Evolutionary conservation across 2,888 invertebrate species (phyloP), one percentile per base, ranked within the genome.

Genomic region (Trissonchulus latispiculum): DNA sequence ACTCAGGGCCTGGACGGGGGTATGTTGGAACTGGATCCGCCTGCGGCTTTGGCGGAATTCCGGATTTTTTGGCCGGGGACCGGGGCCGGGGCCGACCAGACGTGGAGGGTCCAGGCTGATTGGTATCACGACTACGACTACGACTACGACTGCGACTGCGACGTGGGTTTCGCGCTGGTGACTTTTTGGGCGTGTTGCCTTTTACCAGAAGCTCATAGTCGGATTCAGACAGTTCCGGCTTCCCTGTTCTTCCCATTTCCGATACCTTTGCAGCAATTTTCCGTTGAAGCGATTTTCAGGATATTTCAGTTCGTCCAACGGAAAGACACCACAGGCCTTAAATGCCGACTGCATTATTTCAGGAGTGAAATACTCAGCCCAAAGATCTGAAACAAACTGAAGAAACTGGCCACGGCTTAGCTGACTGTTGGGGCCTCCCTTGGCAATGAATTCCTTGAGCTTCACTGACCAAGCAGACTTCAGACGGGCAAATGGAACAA

Each of bases 401-500:
- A 33, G 36, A 36, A 68, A 68, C 33, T 68, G 36, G 36, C 69
- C 36, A 3, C 69, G 69, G 36, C 36, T 68, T 15, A 68, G 33
- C 28, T 23, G 31, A 23, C 2, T 68, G 36, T 33, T n/a, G 35
- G n/a, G 69, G 69, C 36, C 31, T n/a, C 36, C 36, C 33, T 68
- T 8, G n/a, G 33, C 36, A 23, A 36, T 23, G 31, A 23, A 68
- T 3, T 68, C 36, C 3, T 33, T 33, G 35, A 68, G 36, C 69
- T 68, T 23, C n/a, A 28, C 36, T 68, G 35, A 32, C 69, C 69
- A 68, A 15, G 69, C 69, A 3, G 69, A n/a, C 36, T 68, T 68
- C 33, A 68, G 35, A 36, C n/a, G 28, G 36, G 69, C 69, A 68
- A 68, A 68, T n/a, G 35, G 36, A 3, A 68, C 69, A 32, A 64